A percentile compares a stretch with the other conserved stretches of the same genome.
These are phyloP conservation scores for Ceriagrion tenellum DNA, from an alignment of 2,888 invertebrate genomes.

Conservation along the genomic window DNA sequence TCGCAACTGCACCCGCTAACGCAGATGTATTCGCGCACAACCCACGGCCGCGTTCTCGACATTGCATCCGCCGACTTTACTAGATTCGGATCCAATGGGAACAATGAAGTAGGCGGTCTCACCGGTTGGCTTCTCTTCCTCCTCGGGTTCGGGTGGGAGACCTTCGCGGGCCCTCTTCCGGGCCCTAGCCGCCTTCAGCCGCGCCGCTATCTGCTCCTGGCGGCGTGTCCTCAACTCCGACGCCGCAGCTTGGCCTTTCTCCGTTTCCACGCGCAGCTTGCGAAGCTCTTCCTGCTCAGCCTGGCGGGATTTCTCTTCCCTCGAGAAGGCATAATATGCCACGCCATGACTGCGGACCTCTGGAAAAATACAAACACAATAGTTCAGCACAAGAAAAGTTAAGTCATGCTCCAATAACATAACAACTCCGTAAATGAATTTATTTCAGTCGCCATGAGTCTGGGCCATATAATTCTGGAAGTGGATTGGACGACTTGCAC, in stretches of 20 bases:
- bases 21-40: too few relatives aligned
- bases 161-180: slow-evolving; percentile 87
- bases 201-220: slow-evolving; percentile 75
- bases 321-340: slow-evolving; percentile 94
- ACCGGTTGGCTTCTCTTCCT: slow-evolving; percentile 70
- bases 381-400: not conserved
- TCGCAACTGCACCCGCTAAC: too few relatives aligned
- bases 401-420: too few relatives aligned
- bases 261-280: slow-evolving; percentile 85
- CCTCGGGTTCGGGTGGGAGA: slow-evolving; percentile 82
- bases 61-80: too few relatives aligned
- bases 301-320: slow-evolving; percentile 88
- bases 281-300: slow-evolving; percentile 90
- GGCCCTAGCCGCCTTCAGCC: slow-evolving; percentile 84
- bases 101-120: not conserved
- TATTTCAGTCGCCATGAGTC: too few relatives aligned
- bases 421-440: too few relatives aligned
- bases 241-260: slow-evolving; percentile 83
- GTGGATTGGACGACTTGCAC: too few relatives aligned
- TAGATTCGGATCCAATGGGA: too few relatives aligned
- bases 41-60: too few relatives aligned
- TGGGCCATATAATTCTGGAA: too few relatives aligned
- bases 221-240: slow-evolving; percentile 81
- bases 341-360: slow-evolving; percentile 96
- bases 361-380: slow-evolving; percentile 75